Evolutionary conservation across 2,113 vertebrate species (phyloP).

Genomic region (Microtus montanus): DNA sequence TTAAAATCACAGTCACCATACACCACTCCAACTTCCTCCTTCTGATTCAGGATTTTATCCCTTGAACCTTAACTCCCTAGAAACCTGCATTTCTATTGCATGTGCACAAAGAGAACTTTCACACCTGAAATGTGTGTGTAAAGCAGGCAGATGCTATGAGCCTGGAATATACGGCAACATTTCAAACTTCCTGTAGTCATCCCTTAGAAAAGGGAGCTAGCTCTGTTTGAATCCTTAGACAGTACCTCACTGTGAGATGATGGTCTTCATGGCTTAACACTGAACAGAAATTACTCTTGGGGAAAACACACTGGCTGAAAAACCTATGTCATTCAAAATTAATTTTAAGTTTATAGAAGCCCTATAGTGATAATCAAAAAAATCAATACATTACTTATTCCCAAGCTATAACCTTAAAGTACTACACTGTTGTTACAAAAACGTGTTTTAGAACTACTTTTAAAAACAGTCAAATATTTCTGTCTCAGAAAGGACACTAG

Average conservation of each 20-base stretch:
- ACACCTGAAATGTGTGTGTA: background rate
- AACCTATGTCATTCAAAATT: conserved; percentile 40
- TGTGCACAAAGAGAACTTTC: background rate
- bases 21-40: background rate
- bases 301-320: conserved; percentile 41
- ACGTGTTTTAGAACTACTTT: conserved; percentile 34
- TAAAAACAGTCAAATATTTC: background rate
- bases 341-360: conserved; percentile 48
- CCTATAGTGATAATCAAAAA: conserved; percentile 41
- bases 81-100: background rate
- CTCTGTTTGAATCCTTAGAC: background rate
- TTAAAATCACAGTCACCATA: background rate
- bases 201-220: conserved; percentile 29
- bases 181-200: conserved; percentile 40
- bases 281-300: conserved; percentile 31
- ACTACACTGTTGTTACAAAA: background rate
- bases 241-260: background rate
- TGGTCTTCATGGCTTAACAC: conserved; percentile 6
- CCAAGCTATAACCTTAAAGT: background rate
- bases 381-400: background rate
- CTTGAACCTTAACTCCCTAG: background rate
- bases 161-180: conserved; percentile 38
- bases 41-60: background rate
- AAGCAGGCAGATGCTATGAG: background rate
- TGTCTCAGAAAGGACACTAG: conserved; percentile 27